Evolutionary conservation across 2,797 vertebrate species (phyloP), one percentile per base, ranked within the genome.

Genomic region (Pseudotriccus pelzelni): DNA sequence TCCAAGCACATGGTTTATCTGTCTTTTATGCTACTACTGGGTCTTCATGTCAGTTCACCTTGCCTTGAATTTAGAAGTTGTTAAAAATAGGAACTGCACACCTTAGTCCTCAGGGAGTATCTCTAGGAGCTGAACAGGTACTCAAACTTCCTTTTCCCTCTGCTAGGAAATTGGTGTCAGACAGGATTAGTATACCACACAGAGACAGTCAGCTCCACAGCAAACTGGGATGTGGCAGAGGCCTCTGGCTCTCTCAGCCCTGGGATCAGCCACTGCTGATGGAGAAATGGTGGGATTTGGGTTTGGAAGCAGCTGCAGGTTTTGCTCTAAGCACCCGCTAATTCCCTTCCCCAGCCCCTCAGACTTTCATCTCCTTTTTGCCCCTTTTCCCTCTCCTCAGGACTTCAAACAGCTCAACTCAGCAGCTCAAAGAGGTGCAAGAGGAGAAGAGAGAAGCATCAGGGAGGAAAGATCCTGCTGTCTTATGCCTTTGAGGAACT

Each of bases 251-350:
- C n/a, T 59, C 39, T 20, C 47, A 64, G 70, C 10, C 7, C 32
- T 15, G 44, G 44, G 44, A 46, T 46, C 59, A 28, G 39, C 27
- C 30, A 27, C 4, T 41, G 32, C 7, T 21, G 37, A 68, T 14
- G 12, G 49, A 67, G 56, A 56, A 55, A 9, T 3, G 4, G 37
- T 12, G 41, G n/a, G 73, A 68, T 68, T 22, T 0, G 2, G 9
- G 64, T 27, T 64, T 9, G 0, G 1, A 37, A 25, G 30, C 28
- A 81, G 58, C 16, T 0, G 0, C 46, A 60, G 52, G 47, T n/a
- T 43, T 22, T 1, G 12, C 62, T 59, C 49, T 1, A 1, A 66
- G 58, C 18, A 55, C 41, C 27, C 0, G 0, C 41, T 23, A 44
- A 39, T 50, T 52, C 69, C 59, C 13, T 34, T 27, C 52, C 19